Evolutionary conservation across 2,888 invertebrate genomes (phyloP).

Genomic region (Pantelozetes paolii): DNA sequence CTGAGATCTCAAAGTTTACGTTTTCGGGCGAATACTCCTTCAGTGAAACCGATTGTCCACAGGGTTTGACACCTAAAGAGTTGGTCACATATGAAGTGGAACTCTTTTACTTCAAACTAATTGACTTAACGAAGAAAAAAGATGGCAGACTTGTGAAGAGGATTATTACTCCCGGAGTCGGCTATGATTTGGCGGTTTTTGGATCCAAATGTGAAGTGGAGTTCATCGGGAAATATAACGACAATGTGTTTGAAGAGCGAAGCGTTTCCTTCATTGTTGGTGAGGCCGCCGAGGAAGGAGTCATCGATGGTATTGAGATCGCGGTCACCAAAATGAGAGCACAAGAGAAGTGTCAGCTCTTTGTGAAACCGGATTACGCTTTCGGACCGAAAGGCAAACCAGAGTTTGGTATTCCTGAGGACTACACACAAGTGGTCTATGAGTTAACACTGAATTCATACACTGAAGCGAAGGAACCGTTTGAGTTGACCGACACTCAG

Average conservation of each 20-base stretch:
- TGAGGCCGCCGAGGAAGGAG: background rate
- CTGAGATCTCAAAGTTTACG: background rate
- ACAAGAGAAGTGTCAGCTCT: background rate
- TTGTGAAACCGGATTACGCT: background rate
- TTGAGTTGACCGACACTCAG: background rate
- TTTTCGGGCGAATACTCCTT: background rate
- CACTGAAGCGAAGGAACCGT: background rate
- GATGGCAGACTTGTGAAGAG: background rate
- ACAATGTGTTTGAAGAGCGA: background rate
- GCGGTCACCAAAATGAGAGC: background rate
- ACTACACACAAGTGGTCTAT: background rate
- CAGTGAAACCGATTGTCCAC: background rate
- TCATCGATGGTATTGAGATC: background rate
- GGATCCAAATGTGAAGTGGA: background rate
- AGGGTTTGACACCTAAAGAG: background rate
- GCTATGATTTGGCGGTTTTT: background rate
- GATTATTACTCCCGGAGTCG: background rate
- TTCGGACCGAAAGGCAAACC: background rate
- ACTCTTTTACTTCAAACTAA: background rate
- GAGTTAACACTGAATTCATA: background rate
- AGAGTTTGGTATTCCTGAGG: background rate
- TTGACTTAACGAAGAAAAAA: background rate
- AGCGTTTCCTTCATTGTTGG: background rate
- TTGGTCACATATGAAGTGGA: background rate
- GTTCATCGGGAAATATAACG: background rate